Base-by-base conservation (phyloP, 2,797 vertebrate genomes). In the Balearica regulorum region DNA sequence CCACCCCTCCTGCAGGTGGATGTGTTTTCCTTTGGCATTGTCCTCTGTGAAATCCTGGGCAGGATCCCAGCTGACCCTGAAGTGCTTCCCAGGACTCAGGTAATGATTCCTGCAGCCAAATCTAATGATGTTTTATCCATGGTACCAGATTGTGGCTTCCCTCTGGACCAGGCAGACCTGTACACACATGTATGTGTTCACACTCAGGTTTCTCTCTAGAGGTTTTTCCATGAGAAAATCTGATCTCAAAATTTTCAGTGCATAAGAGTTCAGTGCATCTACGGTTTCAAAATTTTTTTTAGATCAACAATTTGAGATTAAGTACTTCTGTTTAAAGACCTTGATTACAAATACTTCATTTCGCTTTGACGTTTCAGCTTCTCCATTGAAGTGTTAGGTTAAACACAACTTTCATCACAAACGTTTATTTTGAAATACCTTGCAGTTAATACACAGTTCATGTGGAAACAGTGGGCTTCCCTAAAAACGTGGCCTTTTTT, bases 1-100 rank as follows among this genome's bases (percentile, higher is more conserved):
- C 41, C n/a, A 54, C 55, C 43, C 79, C 55, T 61, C 46, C 22
- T 64, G 66, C 97, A 99, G 99, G 99, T 99, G 91, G 99, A 99
- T 9, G 99, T 99, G 65, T 99, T 99, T 97, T 99, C 99, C 61
- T 99, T 99, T 57, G 99, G 99, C 75, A 99, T 99, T 49, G 98
- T 99, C n/a, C 97, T 99, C 37, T 99, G 99, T 96, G 99, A 99
- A 97, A 98, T 99, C 77, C 96, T 99, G 89, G 99, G 98, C 88
- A 97, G 98, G 94, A 98, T 99, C 89, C 97, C 99, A 26, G 99
- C 99, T 29, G 99, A 99, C 93, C 99, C 99, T 1, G 99, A 99
- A 97, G 98, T 99, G 76, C 98, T 99, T 35, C 99, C 99, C 70
- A 98, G 99, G 93, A 99, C 98, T 31, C 98, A 98, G 98, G 99